Base-by-base conservation (phyloP, 2,113 vertebrate genomes). In the Brachyistius frenatus region DNA sequence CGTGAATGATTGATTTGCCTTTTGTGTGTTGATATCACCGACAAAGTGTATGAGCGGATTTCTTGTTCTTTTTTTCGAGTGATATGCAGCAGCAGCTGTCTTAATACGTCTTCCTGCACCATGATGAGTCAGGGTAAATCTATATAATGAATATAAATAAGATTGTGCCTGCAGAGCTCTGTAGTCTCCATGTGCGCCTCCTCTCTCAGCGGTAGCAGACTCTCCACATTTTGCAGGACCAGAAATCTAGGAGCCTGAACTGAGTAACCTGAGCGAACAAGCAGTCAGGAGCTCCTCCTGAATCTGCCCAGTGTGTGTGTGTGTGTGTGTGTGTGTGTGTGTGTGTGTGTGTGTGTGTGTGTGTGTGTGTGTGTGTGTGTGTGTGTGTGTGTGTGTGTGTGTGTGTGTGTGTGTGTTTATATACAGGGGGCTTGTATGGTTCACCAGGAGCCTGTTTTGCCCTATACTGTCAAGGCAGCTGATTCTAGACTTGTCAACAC, bases 61-160 rank as follows among this genome's bases (percentile, higher is more conserved):
- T 52, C 41, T 54, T 71, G 9, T 44, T 13, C 41, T 55, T 49
- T 39, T 37, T 39, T 70, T 69, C 30, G 32, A 30, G 54, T 73
- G 68, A 80, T 80, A 60, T 73, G 78, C 71, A 44, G 75, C 67
- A 71, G 62, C 52, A 33, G 33, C 23, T 23, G 23, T 67, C 58
- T 83, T 84, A 86, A 86, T 84, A 78, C 73, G n/a, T 72, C 44
- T 67, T 81, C 68, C 83, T 86, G 76, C 76, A 41, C 58, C 55
- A 61, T 86, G 88, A 89, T 86, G 86, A 89, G 86, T 88, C 87
- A 90, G 88, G 74, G 55, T 74, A 86, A 91, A 87, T 86, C 88
- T 74, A 83, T 81, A 87, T 41, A 78, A 68, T 73, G 84, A 87
- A 92, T 91, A 83, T 80, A 86, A 91, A 92, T 90, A 81, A 88